Base-by-base conservation (phyloP, 2,888 invertebrate genomes). In the Paralinhomoeus sp. region DNA sequence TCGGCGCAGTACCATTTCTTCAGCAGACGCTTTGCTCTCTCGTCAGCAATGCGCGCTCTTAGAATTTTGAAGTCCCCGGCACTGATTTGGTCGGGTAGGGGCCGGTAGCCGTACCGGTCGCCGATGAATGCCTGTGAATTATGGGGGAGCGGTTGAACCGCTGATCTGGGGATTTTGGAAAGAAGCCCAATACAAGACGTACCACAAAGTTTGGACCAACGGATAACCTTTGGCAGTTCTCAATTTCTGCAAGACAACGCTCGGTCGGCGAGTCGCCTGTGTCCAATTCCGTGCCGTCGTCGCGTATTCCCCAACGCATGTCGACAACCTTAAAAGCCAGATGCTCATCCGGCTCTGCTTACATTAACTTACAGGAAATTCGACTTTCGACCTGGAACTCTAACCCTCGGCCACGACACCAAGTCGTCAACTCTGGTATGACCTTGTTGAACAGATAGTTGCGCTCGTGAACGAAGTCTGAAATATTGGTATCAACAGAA, bases 201-300 rank as follows among this genome's bases (percentile, higher is more conserved):
- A 77, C 87, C 48, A 89, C 85, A 63, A 89, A 89, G 66, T 87
- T 89, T 0, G 89, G 89, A 0, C 89, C 89, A 81, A 89, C 85
- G 2, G 87, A 87, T 2, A 89, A 69, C 2, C 87, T 72, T 63
- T 89, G 89, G 60, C 89, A 91, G 64, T 89, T 89, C 65, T 83
- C 79, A 49, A 91, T 89, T 69, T 91, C 91, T 49, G 81, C 74
- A 87, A 91, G 87, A 61, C 91, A 91, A 1, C 91, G 73, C 57
- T 87, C 84, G 0, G 87, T 27, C 12, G 27, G 27, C 27, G 27
- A 27, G 7, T 27, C 89, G 23, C 89, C 89, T 85, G 87, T 87
- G 68, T 89, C 89, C 73, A 89, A 89, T 58, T 89, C 89, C 0
- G 89, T 89, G 0, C 87, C 87, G 65, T 89, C 87, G 58, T 89